phyloP scores from a whole-genome alignment of 2,113 vertebrate genomes.

The Quiscalus mexicanus region DNA sequence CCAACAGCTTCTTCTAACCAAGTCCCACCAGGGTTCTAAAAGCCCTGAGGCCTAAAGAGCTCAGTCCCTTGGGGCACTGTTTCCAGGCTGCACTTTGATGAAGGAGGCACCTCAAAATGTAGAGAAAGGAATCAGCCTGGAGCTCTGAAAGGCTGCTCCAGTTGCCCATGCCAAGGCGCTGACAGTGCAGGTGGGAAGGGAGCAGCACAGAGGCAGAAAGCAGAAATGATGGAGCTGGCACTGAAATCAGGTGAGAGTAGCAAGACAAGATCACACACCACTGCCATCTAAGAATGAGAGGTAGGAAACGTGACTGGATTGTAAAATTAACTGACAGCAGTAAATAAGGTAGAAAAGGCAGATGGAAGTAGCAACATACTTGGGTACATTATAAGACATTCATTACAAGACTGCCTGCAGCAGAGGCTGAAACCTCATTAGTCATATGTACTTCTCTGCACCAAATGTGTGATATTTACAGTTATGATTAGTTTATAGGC shows the following conservation, averaged over 20 bases:
- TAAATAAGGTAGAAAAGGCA: conserved; percentile 18
- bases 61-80: neutral
- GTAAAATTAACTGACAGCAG: neutral
- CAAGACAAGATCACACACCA: neutral
- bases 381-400: neutral
- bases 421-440: conserved; percentile 58
- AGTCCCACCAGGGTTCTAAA: neutral
- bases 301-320: neutral
- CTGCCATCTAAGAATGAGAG: neutral
- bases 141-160: neutral
- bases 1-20: neutral
- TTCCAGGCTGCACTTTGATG: neutral
- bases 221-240: neutral
- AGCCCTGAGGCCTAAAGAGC: neutral
- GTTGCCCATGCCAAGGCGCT: neutral
- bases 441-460: conserved; percentile 37
- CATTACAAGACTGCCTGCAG: conserved; percentile 10
- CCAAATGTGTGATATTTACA: conserved; percentile 56
- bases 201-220: neutral
- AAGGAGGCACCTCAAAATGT: neutral
- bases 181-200: neutral
- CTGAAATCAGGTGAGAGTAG: neutral
- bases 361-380: conserved; percentile 6
- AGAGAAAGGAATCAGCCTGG: neutral
- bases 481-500: conserved; percentile 27